Evolutionary conservation across 92 coral and sea anemone genomes (phyloP).

Genomic region (Siderastrea siderea): DNA sequence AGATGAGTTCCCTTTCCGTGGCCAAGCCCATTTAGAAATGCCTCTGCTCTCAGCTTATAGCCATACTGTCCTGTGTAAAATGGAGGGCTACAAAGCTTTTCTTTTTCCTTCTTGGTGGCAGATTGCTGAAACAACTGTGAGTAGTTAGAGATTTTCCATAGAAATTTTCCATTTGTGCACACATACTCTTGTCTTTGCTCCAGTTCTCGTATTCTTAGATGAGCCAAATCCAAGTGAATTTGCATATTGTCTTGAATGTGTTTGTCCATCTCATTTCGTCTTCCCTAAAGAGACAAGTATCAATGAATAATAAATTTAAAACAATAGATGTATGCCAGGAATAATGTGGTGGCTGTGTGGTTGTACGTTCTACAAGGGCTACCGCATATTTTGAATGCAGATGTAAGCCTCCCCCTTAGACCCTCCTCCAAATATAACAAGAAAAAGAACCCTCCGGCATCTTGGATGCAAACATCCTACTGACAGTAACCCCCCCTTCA

Average conservation of each 20-base stretch:
- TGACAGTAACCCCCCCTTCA: too few relatives aligned
- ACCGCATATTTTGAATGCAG: too few relatives aligned
- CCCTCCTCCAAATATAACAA: too few relatives aligned
- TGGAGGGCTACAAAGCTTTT: conserved; percentile 98
- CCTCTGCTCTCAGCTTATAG: conserved; percentile 97
- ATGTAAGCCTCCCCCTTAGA: too few relatives aligned
- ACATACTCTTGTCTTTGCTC: conserved; percentile 93
- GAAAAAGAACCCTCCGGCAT: too few relatives aligned
- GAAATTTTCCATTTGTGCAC: conserved; percentile 93
- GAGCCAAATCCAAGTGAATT: conserved; percentile 93
- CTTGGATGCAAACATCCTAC: too few relatives aligned
- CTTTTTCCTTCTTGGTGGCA: conserved; percentile 96
- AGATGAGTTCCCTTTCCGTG: conserved; percentile 99
- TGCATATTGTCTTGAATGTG: conserved; percentile 88
- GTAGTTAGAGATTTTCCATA: conserved; percentile 99
- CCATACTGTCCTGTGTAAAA: conserved; percentile 99
- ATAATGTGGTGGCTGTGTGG: neutral
- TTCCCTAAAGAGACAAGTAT: conserved; percentile 62
- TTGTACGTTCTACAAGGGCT: too few relatives aligned
- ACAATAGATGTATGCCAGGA: neutral
- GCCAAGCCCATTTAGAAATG: conserved; percentile 97
- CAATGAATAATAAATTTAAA: neutral
- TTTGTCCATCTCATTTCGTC: conserved; percentile 93
- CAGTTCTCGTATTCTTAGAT: conserved; percentile 90
- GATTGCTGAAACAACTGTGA: conserved; percentile 94